Conservation (phyloP, 2,888 invertebrate species). For the Drosophila crucigera region DNA sequence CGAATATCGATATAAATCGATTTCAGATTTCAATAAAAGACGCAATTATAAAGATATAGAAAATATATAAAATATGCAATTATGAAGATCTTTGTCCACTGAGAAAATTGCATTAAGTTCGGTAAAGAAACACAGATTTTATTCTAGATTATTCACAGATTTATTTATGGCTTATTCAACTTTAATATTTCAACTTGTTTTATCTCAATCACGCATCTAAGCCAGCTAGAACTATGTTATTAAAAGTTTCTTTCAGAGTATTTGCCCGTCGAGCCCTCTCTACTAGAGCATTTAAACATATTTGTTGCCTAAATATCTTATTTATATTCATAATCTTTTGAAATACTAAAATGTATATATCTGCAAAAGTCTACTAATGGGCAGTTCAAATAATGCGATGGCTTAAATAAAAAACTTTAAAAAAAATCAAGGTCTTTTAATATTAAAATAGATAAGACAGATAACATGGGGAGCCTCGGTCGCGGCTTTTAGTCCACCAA, state of each 20-base stretch:
- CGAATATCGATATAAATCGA: background rate
- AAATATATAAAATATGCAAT: background rate
- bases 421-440: background rate
- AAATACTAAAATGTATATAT: background rate
- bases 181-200: fast-evolving
- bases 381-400: background rate
- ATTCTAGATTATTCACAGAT: no score
- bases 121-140: background rate
- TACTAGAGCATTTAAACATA: background rate
- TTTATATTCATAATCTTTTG: background rate
- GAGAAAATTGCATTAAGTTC: background rate
- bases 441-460: background rate
- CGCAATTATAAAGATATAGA: background rate
- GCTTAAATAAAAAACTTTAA: background rate
- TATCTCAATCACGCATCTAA: background rate
- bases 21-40: background rate
- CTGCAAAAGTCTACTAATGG: background rate
- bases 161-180: background rate
- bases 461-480: background rate
- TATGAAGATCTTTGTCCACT: no score
- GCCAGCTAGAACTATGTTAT: background rate
- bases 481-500: background rate
- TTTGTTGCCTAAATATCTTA: background rate
- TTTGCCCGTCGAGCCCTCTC: background rate
- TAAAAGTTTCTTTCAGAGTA: background rate